Conservation (phyloP, 2,113 vertebrate species). For the Gymnobelideus leadbeateri region DNA sequence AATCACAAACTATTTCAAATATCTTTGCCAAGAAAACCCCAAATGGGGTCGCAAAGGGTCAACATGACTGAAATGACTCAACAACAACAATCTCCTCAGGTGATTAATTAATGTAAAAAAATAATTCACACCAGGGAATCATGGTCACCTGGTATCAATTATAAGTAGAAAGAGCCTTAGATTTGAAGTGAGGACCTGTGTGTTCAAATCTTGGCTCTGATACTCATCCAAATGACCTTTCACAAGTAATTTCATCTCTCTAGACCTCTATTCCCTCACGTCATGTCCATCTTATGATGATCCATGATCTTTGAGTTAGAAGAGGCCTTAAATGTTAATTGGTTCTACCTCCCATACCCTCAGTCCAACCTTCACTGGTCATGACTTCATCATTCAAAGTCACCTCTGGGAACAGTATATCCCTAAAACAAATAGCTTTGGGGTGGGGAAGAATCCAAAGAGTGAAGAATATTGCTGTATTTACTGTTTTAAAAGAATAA, state of each 20-base stretch:
- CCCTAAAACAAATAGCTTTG: neutral
- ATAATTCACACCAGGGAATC: neutral
- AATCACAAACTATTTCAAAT: neutral
- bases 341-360: slow-evolving; percentile 5
- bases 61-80: neutral
- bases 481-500: neutral
- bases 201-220: neutral
- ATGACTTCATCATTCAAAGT: slow-evolving; percentile 34
- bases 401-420: neutral
- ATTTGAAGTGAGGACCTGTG: neutral
- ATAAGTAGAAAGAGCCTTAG: neutral
- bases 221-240: neutral
- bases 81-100: neutral
- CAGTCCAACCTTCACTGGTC: too few relatives aligned
- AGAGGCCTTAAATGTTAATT: slow-evolving; percentile 17
- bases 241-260: neutral
- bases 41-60: neutral
- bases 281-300: neutral
- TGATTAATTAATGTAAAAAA: neutral
- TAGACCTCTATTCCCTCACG: neutral
- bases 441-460: neutral
- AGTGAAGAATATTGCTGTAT: neutral
- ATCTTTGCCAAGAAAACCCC: neutral
- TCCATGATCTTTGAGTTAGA: slow-evolving; percentile 21
- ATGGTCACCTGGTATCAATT: neutral